Evolutionary conservation across 2,113 vertebrate species (phyloP).

Genomic region (Halichoeres trimaculatus): DNA sequence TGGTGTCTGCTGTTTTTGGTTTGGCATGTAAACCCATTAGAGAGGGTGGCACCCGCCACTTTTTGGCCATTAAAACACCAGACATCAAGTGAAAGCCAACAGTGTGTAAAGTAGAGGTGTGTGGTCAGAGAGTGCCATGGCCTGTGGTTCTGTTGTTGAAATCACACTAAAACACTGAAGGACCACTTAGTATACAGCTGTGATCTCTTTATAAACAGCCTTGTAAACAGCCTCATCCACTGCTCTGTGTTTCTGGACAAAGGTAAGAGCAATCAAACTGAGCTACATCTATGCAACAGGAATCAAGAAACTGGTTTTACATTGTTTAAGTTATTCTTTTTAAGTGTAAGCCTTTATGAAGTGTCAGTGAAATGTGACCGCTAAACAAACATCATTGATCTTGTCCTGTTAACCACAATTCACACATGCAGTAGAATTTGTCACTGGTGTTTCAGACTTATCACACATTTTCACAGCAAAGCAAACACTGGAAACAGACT

Average conservation of each 20-base stretch:
- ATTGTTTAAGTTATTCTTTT: too few relatives aligned
- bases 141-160: slow-evolving; percentile 29
- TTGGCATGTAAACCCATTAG: slow-evolving; percentile 13
- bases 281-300: neutral
- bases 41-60: slow-evolving; percentile 16
- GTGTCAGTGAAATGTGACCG: too few relatives aligned
- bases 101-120: slow-evolving; percentile 42
- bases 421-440: too few relatives aligned
- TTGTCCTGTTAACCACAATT: neutral
- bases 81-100: slow-evolving; percentile 38
- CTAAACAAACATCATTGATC: too few relatives aligned
- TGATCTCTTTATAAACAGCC: slow-evolving; percentile 23
- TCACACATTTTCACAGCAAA: too few relatives aligned
- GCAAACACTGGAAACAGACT: too few relatives aligned
- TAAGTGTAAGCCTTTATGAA: too few relatives aligned
- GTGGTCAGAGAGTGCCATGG: slow-evolving; percentile 8
- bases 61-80: slow-evolving; percentile 41
- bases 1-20: neutral
- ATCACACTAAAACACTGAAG: slow-evolving; percentile 27
- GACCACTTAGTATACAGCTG: slow-evolving; percentile 32
- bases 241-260: neutral
- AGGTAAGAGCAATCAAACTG: neutral
- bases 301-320: neutral
- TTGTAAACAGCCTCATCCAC: slow-evolving; percentile 40
- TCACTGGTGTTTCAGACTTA: too few relatives aligned